Evolutionary conservation across 2,797 vertebrate species (phyloP).

Genomic region (Denticeps clupeoides): DNA sequence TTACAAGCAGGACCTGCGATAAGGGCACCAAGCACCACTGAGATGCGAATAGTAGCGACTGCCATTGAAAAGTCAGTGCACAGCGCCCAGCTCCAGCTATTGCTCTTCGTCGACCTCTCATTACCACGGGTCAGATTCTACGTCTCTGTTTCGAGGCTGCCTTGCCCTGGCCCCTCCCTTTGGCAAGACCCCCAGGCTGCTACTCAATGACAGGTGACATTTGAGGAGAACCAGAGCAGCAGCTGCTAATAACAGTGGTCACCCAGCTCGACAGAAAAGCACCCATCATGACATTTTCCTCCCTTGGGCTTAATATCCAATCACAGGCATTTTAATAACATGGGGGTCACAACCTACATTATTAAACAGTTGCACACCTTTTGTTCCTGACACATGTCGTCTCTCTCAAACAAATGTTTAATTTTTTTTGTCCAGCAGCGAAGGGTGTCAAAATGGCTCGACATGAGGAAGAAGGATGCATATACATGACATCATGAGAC

Average conservation of each 20-base stretch:
- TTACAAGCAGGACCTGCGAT: no score
- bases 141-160: constrained; percentile 19
- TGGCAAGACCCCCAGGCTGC: not conserved
- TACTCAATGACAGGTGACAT: constrained; percentile 27
- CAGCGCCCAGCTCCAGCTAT: constrained; percentile 7
- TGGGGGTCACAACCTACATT: constrained; percentile 31
- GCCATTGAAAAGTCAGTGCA: constrained; percentile 19
- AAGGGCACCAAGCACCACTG: no score
- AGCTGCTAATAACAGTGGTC: constrained; percentile 37
- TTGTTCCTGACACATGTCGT: constrained; percentile 25
- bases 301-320: constrained; percentile 33
- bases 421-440: not conserved
- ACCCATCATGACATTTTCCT: constrained; percentile 34
- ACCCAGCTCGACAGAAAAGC: constrained; percentile 25
- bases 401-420: constrained; percentile 24
- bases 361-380: constrained; percentile 36
- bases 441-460: no score
- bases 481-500: no score
- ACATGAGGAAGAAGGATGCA: not conserved
- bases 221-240: constrained; percentile 30
- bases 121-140: constrained; percentile 31
- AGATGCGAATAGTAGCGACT: no score
- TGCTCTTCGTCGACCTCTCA: constrained; percentile 22
- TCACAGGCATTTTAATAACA: constrained; percentile 37
- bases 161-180: not conserved